phyloP scores from a whole-genome alignment of 1,140 invertebrate species.

The Micrasema minimum region DNA sequence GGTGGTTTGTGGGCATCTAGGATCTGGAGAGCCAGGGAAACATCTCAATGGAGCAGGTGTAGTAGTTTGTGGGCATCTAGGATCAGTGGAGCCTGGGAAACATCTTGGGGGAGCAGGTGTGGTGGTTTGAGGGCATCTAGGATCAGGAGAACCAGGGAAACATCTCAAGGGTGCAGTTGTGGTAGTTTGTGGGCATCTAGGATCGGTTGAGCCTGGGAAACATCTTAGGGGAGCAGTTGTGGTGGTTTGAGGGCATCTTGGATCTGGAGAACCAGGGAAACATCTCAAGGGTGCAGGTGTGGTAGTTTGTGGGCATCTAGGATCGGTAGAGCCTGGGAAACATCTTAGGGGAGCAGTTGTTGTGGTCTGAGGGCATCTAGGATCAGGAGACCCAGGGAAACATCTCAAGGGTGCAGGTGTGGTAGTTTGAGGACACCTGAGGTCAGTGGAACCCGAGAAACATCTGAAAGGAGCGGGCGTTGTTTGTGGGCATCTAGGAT shows the following conservation, averaged over 20 bases:
- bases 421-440: conserved; percentile 56
- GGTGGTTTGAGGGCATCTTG: conserved; percentile 56
- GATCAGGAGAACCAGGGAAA: conserved; percentile 52
- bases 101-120: conserved; percentile 52
- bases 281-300: conserved; percentile 54
- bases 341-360: conserved; percentile 45
- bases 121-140: conserved; percentile 42
- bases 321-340: conserved; percentile 56
- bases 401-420: conserved; percentile 50
- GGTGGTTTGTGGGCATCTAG: conserved; percentile 55
- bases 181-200: conserved; percentile 55
- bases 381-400: conserved; percentile 57
- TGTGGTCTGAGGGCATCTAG: conserved; percentile 55
- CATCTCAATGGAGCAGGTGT: conserved; percentile 55
- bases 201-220: conserved; percentile 55
- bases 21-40: conserved; percentile 60
- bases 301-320: conserved; percentile 56
- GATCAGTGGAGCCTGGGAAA: conserved; percentile 57
- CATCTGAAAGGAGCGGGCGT: conserved; percentile 56
- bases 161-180: conserved; percentile 55
- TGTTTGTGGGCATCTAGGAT: conserved; percentile 52
- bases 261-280: conserved; percentile 59
- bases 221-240: conserved; percentile 57
- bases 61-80: conserved; percentile 56
- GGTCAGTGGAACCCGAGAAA: conserved; percentile 60